Evolutionary conservation across 2,113 vertebrate genomes (phyloP).

Genomic region (human): DNA sequence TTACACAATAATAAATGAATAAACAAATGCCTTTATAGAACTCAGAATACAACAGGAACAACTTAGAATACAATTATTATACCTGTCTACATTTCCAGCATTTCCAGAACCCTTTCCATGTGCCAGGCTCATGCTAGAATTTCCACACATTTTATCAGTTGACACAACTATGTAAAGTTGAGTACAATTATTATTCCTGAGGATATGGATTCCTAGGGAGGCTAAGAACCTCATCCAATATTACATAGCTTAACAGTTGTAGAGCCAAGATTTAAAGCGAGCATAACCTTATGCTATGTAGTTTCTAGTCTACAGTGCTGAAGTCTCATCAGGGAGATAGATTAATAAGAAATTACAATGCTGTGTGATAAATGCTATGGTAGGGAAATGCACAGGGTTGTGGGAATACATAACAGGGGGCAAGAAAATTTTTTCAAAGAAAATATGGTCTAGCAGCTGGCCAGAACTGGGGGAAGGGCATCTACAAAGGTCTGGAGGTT

Average conservation of each 20-base stretch:
- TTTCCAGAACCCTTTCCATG: background rate
- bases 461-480: background rate
- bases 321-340: background rate
- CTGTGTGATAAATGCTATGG: background rate
- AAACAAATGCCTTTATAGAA: background rate
- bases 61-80: background rate
- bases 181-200: background rate
- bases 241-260: background rate
- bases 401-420: background rate
- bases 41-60: background rate
- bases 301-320: background rate
- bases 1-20: background rate
- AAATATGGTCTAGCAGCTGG: background rate
- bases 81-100: background rate
- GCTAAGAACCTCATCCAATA: background rate
- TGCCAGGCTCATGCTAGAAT: background rate
- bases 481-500: background rate
- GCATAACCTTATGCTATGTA: background rate
- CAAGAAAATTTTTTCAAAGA: background rate
- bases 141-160: background rate
- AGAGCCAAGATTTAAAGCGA: background rate
- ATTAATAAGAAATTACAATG: background rate
- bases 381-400: background rate
- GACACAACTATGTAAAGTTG: background rate
- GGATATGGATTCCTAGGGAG: background rate